Base-by-base conservation (phyloP, 2,888 invertebrate genomes). In the Rosalia funebris region DNA sequence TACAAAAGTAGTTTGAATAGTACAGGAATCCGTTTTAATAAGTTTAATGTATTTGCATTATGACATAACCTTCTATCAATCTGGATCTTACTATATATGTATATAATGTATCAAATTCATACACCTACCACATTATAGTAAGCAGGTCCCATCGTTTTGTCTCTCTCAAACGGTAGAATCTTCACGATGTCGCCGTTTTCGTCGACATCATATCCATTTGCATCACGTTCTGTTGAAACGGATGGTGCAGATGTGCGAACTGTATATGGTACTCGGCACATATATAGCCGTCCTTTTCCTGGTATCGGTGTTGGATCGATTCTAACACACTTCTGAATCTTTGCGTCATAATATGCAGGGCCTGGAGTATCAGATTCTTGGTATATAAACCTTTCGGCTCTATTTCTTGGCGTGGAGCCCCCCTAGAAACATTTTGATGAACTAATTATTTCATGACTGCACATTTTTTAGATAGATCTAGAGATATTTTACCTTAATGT, bases 171-270 rank as follows among this genome's bases (percentile, higher is more conserved):
- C 0, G 73, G 66, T 0, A 76, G 76, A 36, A 72, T 66, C 60
- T 77, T 77, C 5, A 72, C 48, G 4, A 77, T 37, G 16, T 68
- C 66, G 7, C 71, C 75, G 31, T 69, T n/a, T 12, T 57, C 56
- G 39, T 72, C 69, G n/a, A 75, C 14, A 39, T 70, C 66, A 56
- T 81, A 83, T 17, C 79, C 80, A 67, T 79, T 76, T 60, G 72
- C 74, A 62, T 79, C 75, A 2, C 71, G 50, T 45, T 69, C 65
- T 0, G 78, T 73, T 0, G 81, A 80, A 36, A 81, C 71, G 1
- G 79, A 78, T 9, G 79, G 79, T 1, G 71, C 75, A 34, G 57
- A 57, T 1, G 66, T 68, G 5, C 63, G 45, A 2, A 59, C 9
- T 1, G 65, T 65, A 42, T 71, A 77, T 0, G 76, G 76, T 2